Conservation (phyloP, 1,140 invertebrate species). For the Drosophila fuyamai region DNA sequence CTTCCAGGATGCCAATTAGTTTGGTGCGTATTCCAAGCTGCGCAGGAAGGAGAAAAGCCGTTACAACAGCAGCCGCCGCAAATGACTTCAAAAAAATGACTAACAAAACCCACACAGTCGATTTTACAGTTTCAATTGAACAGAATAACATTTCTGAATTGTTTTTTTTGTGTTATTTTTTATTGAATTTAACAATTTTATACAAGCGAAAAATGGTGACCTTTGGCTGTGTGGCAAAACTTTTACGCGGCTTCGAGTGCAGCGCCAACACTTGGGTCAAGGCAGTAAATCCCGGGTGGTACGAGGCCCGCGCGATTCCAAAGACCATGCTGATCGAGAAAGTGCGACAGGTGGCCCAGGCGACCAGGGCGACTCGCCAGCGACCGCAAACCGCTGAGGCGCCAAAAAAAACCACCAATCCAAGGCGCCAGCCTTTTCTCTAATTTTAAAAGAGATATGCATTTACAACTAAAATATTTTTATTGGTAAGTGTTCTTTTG, state of each 20-base stretch:
- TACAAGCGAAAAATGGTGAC: conserved; percentile 24
- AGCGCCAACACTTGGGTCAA: conserved; percentile 32
- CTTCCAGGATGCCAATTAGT: conserved; percentile 21
- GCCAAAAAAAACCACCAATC: neutral
- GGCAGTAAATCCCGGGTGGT: conserved; percentile 61
- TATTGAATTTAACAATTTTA: neutral
- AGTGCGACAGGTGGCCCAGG: conserved; percentile 14
- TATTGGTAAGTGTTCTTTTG: neutral
- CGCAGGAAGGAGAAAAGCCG: conserved; percentile 22
- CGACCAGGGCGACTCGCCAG: neutral
- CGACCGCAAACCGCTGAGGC: neutral
- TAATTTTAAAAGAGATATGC: neutral
- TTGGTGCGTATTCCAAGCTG: conserved; percentile 41
- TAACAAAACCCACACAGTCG: neutral
- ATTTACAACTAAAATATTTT: neutral
- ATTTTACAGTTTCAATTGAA: neutral
- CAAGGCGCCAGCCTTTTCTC: neutral
- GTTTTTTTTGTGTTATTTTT: neutral
- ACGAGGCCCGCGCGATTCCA: conserved; percentile 39
- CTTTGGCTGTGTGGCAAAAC: conserved; percentile 51
- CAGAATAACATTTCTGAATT: neutral
- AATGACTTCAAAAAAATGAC: neutral
- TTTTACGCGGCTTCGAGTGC: conserved; percentile 24
- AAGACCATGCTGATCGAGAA: conserved; percentile 33
- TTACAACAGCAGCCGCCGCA: conserved; percentile 16